Conservation (phyloP, 2,113 vertebrate species). For the Etheostoma spectabile region DNA sequence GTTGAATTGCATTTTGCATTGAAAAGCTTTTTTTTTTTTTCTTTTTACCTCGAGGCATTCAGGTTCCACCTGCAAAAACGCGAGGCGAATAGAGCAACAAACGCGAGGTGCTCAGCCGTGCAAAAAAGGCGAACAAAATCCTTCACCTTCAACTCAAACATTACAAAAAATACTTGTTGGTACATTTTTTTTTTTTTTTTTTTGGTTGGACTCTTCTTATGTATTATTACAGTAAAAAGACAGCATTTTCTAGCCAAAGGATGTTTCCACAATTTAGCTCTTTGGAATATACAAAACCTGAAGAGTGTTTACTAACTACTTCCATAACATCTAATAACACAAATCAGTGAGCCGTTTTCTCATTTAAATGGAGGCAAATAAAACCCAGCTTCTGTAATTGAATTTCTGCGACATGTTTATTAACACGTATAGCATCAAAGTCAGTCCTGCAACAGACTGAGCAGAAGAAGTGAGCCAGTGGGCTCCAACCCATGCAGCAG, state of each 20-base stretch:
- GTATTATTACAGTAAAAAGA: background rate
- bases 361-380: background rate
- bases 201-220: background rate
- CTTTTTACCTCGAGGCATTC: no score
- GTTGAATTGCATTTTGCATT: no score
- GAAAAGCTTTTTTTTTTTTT: no score
- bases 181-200: no score
- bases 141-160: no score
- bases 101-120: no score
- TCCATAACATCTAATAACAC: background rate
- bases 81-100: no score
- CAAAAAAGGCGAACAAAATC: no score
- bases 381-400: background rate
- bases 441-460: background rate
- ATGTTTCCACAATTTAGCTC: background rate
- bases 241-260: background rate
- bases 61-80: no score
- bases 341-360: background rate
- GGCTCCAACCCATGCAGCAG: constrained; percentile 8
- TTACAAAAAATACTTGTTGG: no score
- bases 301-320: background rate
- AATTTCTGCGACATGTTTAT: background rate
- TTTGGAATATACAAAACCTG: background rate
- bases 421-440: background rate
- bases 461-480: background rate